phyloP scores from a whole-genome alignment of 1,140 invertebrate genomes.

The Macrocentrus cingulum region DNA sequence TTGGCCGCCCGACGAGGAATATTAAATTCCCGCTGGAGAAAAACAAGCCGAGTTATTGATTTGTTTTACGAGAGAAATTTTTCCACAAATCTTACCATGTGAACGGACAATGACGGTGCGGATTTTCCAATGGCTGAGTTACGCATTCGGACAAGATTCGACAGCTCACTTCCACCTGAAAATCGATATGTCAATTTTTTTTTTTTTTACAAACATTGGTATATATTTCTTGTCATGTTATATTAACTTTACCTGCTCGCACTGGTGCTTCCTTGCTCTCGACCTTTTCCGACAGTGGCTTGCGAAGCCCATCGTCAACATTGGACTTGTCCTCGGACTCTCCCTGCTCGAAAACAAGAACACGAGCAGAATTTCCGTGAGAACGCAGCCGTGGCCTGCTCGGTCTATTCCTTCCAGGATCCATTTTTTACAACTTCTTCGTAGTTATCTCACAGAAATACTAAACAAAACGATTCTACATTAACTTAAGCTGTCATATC shows the following conservation, averaged over 20 bases:
- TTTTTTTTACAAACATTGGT: neutral
- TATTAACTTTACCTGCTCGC: conserved; percentile 40
- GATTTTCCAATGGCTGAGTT: conserved; percentile 88
- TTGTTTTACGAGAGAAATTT: neutral
- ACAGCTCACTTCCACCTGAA: conserved; percentile 57
- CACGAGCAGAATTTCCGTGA: conserved; percentile 61
- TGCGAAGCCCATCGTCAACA: conserved; percentile 38
- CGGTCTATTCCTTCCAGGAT: conserved; percentile 51
- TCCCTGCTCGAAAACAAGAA: conserved; percentile 59
- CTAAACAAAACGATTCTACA: conserved; percentile 14
- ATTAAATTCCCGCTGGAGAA: conserved; percentile 62
- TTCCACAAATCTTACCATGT: conserved; percentile 80
- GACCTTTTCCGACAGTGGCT: conserved; percentile 36
- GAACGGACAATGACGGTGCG: conserved; percentile 82
- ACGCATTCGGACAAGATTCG: conserved; percentile 85
- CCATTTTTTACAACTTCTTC: conserved; percentile 38
- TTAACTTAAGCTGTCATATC: conserved; percentile 8
- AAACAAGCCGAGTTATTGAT: conserved; percentile 18
- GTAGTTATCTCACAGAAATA: conserved; percentile 25
- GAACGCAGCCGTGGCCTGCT: conserved; percentile 56
- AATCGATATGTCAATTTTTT: neutral
- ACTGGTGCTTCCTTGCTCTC: conserved; percentile 56
- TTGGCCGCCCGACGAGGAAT: conserved; percentile 57
- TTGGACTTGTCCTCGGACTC: conserved; percentile 45
- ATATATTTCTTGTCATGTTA: no score